These are phyloP conservation scores for Tadarida brasiliensis DNA, from an alignment of 2,797 vertebrate genomes.

Conservation along the genomic window DNA sequence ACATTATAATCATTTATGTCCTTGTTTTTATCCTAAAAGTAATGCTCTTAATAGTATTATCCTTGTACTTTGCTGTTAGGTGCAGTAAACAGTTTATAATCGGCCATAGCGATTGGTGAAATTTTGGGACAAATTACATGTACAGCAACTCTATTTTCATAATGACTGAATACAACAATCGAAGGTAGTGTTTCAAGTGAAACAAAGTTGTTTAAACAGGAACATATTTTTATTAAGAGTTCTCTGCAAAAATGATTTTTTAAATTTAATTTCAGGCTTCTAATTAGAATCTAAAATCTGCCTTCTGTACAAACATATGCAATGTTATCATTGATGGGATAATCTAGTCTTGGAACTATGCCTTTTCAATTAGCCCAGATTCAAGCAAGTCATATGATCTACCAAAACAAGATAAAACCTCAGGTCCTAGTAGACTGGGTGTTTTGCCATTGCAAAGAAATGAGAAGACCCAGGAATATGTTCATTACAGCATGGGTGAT, in stretches of 20 bases:
- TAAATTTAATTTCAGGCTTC: not conserved
- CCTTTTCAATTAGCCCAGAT: not conserved
- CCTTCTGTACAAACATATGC: not conserved
- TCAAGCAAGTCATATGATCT: not conserved
- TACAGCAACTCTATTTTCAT: not conserved
- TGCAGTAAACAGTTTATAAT: not conserved
- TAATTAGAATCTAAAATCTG: not conserved
- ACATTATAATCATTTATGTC: not conserved
- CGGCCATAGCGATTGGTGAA: not conserved
- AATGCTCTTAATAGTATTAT: constrained; percentile 1
- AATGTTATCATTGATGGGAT: not conserved
- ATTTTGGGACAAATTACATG: not conserved
- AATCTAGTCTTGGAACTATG: not conserved
- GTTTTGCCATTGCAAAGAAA: not conserved
- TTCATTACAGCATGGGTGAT: not conserved
- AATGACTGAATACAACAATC: not conserved
- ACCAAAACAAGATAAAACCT: not conserved
- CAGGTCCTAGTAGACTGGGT: not conserved
- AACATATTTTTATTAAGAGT: not conserved
- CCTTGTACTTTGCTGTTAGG: not conserved
- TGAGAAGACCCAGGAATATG: not conserved
- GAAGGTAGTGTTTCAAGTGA: not conserved
- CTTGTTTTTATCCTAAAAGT: constrained; percentile 29
- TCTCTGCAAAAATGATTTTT: not conserved
- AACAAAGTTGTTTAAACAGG: not conserved